Evolutionary conservation across 2,888 invertebrate genomes (phyloP).

Genomic region (Steinernema carpocapsae): DNA sequence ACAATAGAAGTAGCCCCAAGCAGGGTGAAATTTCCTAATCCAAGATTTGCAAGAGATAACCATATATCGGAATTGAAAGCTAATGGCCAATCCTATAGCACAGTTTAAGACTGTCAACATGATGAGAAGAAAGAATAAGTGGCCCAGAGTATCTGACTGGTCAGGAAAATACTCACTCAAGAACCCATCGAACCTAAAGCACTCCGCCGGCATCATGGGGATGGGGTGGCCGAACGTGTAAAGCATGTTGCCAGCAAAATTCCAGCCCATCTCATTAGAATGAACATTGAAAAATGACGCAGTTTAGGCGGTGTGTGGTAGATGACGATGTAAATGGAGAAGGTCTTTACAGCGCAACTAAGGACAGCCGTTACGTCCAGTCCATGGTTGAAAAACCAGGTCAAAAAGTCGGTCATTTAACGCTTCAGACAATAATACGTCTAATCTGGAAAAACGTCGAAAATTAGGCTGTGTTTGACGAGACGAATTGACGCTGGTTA

Average conservation of each 20-base stretch:
- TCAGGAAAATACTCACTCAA: background rate
- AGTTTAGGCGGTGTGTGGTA: constrained; percentile 43
- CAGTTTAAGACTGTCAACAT: background rate
- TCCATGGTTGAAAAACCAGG: constrained; percentile 37
- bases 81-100: background rate
- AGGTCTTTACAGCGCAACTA: constrained; percentile 38
- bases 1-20: background rate
- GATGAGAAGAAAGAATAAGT: background rate
- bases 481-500: no score
- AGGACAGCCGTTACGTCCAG: constrained; percentile 37
- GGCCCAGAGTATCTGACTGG: background rate
- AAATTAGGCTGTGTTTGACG: no score
- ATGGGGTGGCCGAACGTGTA: background rate
- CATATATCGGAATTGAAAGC: background rate
- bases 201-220: background rate
- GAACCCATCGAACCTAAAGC: background rate
- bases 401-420: background rate
- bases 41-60: background rate
- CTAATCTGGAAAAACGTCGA: no score
- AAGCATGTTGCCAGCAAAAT: background rate
- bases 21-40: background rate
- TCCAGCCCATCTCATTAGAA: background rate
- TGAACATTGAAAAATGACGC: background rate
- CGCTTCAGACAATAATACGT: no score
- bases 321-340: constrained; percentile 41